These are phyloP conservation scores for Drosophila peninsularis DNA, from an alignment of 2,888 invertebrate species.

Conservation along the genomic window DNA sequence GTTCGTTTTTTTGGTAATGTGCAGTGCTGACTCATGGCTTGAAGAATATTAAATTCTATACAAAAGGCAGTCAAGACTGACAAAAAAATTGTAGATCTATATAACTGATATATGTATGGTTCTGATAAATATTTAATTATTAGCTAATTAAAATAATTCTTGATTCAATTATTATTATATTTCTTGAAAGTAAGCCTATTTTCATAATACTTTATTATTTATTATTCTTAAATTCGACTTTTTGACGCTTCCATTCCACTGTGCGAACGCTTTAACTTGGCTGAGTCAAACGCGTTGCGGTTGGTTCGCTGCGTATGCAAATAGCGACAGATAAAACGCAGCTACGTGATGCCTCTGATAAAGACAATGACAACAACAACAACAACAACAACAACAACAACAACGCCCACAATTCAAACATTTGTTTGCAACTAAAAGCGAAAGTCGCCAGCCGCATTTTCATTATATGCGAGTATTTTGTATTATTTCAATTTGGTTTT, in stretches of 20 bases:
- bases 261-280: slow-evolving; percentile 5
- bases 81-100: too few relatives aligned
- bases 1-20: neutral
- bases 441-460: slow-evolving; percentile 48
- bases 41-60: slow-evolving; percentile 17
- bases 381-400: slow-evolving; percentile 21
- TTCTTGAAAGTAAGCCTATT: too few relatives aligned
- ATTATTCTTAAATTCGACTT: too few relatives aligned
- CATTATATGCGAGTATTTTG: slow-evolving; percentile 34
- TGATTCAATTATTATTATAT: too few relatives aligned
- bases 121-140: neutral
- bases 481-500: slow-evolving; percentile 22
- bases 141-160: too few relatives aligned
- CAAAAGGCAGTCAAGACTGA: neutral
- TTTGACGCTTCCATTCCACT: slow-evolving; percentile 8
- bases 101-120: neutral
- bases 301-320: slow-evolving; percentile 69
- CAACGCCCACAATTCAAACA: slow-evolving; percentile 71
- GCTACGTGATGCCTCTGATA: slow-evolving; percentile 69
- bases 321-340: slow-evolving; percentile 67
- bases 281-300: slow-evolving; percentile 55
- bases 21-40: neutral
- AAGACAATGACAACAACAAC: slow-evolving; percentile 50
- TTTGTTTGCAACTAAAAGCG: slow-evolving; percentile 66
- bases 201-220: too few relatives aligned